A percentile compares a stretch with the other conserved stretches of the same genome.
Conservation (phyloP, 2,797 vertebrate species). For the Helostoma temminkii region DNA sequence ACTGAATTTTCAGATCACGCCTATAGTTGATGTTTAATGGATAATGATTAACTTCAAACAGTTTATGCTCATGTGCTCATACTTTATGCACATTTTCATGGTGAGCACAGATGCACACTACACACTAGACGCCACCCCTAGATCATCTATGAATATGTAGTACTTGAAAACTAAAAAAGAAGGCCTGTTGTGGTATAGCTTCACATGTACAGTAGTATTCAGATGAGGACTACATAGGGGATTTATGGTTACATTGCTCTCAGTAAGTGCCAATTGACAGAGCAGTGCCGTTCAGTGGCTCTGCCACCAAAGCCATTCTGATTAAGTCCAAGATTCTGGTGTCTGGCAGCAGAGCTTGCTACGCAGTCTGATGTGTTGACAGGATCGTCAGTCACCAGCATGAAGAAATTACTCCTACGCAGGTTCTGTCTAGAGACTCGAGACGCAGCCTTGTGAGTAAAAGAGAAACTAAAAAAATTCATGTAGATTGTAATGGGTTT, state of each 20-base stretch:
- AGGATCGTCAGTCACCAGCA: constrained; percentile 65
- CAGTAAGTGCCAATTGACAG: no score
- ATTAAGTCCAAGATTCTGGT: constrained; percentile 72
- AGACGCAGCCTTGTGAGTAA: constrained; percentile 27
- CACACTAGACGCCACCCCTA: background rate
- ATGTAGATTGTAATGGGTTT: constrained; percentile 38
- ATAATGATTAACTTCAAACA: no score
- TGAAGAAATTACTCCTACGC: constrained; percentile 51
- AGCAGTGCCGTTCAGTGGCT: no score
- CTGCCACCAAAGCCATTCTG: constrained; percentile 77
- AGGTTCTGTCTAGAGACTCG: constrained; percentile 39
- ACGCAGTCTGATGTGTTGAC: constrained; percentile 65
- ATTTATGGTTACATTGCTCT: constrained; percentile 49
- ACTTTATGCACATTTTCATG: no score
- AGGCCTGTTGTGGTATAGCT: constrained; percentile 17
- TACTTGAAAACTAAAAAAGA: constrained; percentile 17
- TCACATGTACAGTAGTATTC: constrained; percentile 21
- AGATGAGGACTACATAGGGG: constrained; percentile 39
- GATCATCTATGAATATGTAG: background rate
- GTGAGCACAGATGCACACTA: background rate
- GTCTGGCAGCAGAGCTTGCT: constrained; percentile 48
- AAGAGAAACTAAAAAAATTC: constrained; percentile 25
- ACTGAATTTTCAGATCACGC: no score
- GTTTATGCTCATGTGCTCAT: no score
- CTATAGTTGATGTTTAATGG: no score